Conservation (phyloP, 2,888 invertebrate species). For the Balanococcus diminutus region DNA sequence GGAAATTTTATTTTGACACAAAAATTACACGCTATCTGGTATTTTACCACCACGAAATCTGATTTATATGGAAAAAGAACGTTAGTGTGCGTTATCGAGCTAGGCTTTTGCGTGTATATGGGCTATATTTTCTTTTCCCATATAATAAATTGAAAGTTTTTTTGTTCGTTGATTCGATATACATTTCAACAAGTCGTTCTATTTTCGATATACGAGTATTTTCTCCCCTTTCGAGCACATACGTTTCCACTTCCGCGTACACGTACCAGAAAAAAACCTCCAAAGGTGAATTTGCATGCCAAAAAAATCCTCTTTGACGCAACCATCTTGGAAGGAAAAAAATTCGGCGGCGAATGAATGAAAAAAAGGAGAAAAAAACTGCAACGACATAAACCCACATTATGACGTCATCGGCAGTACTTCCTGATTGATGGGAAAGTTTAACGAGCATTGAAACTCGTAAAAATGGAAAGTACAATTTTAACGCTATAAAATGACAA, state of each 20-base stretch:
- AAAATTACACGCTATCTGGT: constrained; percentile 18
- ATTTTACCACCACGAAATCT: not conserved
- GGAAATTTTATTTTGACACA: constrained; percentile 32
- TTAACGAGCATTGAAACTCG: constrained; percentile 25
- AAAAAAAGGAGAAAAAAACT: not conserved
- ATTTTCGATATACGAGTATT: not conserved
- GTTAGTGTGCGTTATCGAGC: not conserved
- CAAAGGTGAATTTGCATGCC: no score
- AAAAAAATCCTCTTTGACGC: no score
- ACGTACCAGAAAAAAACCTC: not conserved
- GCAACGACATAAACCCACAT: not conserved
- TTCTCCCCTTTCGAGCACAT: not conserved
- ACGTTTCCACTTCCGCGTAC: not conserved
- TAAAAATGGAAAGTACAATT: not conserved
- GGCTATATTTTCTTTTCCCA: not conserved
- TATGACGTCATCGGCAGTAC: constrained; percentile 2
- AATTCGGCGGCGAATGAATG: not conserved
- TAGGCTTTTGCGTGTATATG: constrained; percentile 5
- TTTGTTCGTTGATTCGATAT: constrained; percentile 24
- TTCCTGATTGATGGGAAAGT: constrained; percentile 1
- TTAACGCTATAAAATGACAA: constrained; percentile 32
- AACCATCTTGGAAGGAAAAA: not conserved
- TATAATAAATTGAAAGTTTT: constrained; percentile 4
- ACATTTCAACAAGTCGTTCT: constrained; percentile 6
- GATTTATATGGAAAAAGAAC: constrained; percentile 9